Evolutionary conservation across 2,113 vertebrate species (phyloP).

Genomic region (Pachypanchax playfairii): DNA sequence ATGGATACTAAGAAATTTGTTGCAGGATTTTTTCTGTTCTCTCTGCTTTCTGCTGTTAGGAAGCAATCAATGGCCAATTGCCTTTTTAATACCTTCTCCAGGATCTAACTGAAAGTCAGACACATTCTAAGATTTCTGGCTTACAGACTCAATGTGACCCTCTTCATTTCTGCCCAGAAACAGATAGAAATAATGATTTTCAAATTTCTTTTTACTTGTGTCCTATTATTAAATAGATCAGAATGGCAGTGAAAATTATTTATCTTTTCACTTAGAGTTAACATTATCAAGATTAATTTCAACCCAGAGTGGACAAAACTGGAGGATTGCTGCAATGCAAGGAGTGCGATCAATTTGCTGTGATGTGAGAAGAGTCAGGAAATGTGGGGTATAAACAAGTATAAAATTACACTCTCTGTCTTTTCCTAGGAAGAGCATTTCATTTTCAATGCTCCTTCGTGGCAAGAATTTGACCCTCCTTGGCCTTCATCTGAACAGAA

Average conservation of each 20-base stretch:
- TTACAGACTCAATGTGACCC: slow-evolving; percentile 79
- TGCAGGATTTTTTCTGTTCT: slow-evolving; percentile 69
- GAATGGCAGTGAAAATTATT: slow-evolving; percentile 90
- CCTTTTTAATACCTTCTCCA: slow-evolving; percentile 88
- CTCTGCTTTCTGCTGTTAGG: slow-evolving; percentile 77
- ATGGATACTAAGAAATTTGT: slow-evolving; percentile 84
- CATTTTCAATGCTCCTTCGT: slow-evolving; percentile 49
- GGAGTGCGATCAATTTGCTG: slow-evolving; percentile 87
- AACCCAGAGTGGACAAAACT: slow-evolving; percentile 77
- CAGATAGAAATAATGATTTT: slow-evolving; percentile 91
- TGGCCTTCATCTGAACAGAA: slow-evolving; percentile 42
- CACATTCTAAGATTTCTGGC: slow-evolving; percentile 83
- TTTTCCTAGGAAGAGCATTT: slow-evolving; percentile 49
- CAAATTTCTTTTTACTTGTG: slow-evolving; percentile 87
- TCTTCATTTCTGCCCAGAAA: slow-evolving; percentile 85
- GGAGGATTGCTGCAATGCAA: slow-evolving; percentile 82
- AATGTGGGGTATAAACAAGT: slow-evolving; percentile 71
- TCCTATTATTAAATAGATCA: slow-evolving; percentile 88
- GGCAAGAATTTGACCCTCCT: slow-evolving; percentile 51
- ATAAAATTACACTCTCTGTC: slow-evolving; percentile 68
- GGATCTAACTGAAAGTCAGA: slow-evolving; percentile 87
- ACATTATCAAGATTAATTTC: slow-evolving; percentile 92
- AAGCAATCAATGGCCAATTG: slow-evolving; percentile 89
- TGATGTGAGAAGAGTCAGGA: slow-evolving; percentile 68
- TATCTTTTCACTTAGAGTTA: slow-evolving; percentile 91